These are phyloP conservation scores for Malurus cyaneus DNA, from an alignment of 2,113 vertebrate genomes.

Conservation along the genomic window DNA sequence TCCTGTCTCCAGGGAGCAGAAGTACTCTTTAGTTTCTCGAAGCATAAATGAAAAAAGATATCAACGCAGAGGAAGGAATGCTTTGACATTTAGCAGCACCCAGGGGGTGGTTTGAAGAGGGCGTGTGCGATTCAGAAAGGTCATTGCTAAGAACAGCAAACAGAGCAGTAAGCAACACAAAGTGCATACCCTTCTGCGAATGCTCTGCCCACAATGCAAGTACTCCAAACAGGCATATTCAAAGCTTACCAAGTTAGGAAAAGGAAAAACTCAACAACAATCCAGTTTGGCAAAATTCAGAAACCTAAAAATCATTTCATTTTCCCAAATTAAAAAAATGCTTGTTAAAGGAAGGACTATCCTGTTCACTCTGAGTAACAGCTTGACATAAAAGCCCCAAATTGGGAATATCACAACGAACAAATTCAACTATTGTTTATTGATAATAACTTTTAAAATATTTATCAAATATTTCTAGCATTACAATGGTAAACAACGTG, in stretches of 20 bases:
- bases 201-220: not conserved
- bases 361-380: not conserved
- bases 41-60: not conserved
- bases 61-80: not conserved
- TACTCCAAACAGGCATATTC: not conserved
- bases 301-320: not conserved
- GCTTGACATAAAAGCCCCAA: not conserved
- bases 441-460: constrained; percentile 67
- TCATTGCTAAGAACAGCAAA: not conserved
- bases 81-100: not conserved
- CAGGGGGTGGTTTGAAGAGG: not conserved
- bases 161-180: not conserved
- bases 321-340: not conserved
- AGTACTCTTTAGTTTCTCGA: not conserved
- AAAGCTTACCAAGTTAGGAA: not conserved
- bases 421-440: constrained; percentile 33
- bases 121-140: not conserved
- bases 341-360: not conserved
- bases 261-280: not conserved
- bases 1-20: not conserved
- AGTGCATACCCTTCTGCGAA: not conserved
- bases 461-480: constrained; percentile 62
- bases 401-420: not conserved
- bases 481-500: constrained; percentile 74
- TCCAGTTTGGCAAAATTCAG: not conserved